These are phyloP conservation scores for Peromyscus attwateri DNA, from an alignment of 2,797 vertebrate species.

Conservation along the genomic window DNA sequence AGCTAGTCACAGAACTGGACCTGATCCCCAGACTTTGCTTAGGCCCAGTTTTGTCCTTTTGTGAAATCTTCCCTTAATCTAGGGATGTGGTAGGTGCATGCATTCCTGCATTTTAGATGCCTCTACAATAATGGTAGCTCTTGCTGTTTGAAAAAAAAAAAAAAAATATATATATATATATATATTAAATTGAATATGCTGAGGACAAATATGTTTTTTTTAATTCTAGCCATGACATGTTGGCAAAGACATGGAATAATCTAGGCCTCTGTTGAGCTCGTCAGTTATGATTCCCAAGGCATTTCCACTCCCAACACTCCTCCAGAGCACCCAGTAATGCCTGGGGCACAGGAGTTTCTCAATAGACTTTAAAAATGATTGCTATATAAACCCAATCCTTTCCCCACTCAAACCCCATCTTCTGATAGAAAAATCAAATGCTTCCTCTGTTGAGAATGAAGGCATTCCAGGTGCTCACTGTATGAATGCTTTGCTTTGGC, in stretches of 20 bases:
- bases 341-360: background rate
- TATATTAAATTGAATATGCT: background rate
- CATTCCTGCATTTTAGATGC: background rate
- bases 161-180: background rate
- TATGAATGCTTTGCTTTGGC: background rate
- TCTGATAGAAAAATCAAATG: conserved; percentile 15
- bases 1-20: conserved; percentile 19
- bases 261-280: background rate
- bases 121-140: conserved; percentile 1
- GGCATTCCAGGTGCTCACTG: background rate
- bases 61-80: background rate
- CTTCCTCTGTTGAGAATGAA: background rate
- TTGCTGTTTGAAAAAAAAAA: conserved; percentile 52
- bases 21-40: background rate
- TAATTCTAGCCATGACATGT: background rate
- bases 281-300: background rate
- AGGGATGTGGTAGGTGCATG: background rate
- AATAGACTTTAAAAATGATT: background rate
- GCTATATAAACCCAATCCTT: background rate
- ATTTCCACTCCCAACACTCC: background rate
- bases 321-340: background rate
- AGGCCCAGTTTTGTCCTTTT: background rate
- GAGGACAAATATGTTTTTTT: background rate
- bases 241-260: background rate
- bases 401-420: conserved; percentile 18